Base-by-base conservation (phyloP, 2,797 vertebrate genomes). In the Amblyraja radiata region DNA sequence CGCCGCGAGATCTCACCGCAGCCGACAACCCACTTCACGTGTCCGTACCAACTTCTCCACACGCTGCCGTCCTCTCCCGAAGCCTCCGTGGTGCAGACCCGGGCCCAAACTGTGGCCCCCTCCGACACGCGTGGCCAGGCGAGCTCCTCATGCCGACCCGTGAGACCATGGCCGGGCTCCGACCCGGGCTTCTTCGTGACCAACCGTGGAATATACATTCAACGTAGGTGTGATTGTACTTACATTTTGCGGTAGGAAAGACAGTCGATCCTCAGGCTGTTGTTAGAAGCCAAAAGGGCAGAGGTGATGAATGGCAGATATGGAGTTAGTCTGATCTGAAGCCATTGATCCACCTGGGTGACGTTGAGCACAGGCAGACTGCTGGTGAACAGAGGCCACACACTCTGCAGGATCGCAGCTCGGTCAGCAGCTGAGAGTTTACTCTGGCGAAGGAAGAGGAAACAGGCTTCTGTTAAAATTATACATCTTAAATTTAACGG, bases 311-410 rank as follows among this genome's bases (percentile, higher is more conserved):
- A 54, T 9, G 54, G 79, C 2, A 94, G 91, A 88, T 83, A 93
- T 65, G 77, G 36, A n/a, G 16, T 63, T 7, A 94, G 93, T 73
- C 93, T 61, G 18, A 21, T 77, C 23, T 92, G 93, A 76, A 94
- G 93, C 94, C 94, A 94, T 6, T n/a, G n/a, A 58, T 93, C 63
- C 73, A 88, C 63, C 39, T 93, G 93, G 1, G 90, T 46, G 7
- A 36, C 73, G 28, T 32, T 73, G 0, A 94, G 61, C 18, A 23
- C 71, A 2, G 28, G 32, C 10, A 93, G n/a, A 25, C 74, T 74
- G 65, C 80, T 76, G 65, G 93, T 32, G 14, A 94, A 94, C 32
- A 18, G 93, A 76, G 93, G 90, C 94, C 94, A 94, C 7, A 94
- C 71, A 10, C 78, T 74, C 3, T 76, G 21, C 14, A 94, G 65